Percentiles rank a stretch among this genome's conserved stretches.
Conservation (phyloP, 1,140 invertebrate species). For the Cryptotermes secundus region DNA sequence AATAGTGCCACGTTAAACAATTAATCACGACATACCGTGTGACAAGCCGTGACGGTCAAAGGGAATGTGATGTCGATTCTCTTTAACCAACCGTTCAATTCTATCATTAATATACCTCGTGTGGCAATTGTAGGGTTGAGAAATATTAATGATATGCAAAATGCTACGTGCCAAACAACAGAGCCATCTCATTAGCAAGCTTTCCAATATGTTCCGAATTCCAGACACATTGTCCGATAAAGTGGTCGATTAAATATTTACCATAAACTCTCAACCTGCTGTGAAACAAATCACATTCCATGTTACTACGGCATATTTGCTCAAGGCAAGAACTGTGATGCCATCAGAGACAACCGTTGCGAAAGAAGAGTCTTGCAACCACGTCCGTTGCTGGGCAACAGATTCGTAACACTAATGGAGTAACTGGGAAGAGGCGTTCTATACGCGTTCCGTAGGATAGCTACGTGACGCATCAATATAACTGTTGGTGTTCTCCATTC, state of each 20-base stretch:
- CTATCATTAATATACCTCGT: background rate
- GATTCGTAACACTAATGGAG: no score
- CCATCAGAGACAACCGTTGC: no score
- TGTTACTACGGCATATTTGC: background rate
- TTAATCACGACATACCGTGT: background rate
- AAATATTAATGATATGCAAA: conserved; percentile 16
- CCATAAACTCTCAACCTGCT: background rate
- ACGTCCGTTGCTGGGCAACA: no score
- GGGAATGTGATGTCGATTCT: background rate
- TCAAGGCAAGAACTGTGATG: no score
- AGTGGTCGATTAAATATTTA: conserved; percentile 20
- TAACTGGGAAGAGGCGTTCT: no score
- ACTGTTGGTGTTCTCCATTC: no score
- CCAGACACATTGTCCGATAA: conserved; percentile 11
- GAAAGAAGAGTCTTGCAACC: no score
- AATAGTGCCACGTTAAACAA: no score
- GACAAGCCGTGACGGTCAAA: background rate
- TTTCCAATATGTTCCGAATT: conserved; percentile 4
- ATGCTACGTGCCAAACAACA: background rate
- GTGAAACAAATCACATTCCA: background rate
- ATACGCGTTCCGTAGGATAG: no score
- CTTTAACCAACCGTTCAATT: background rate
- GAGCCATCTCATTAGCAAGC: background rate
- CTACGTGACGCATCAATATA: no score
- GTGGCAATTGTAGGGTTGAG: background rate